Percentiles rank a stretch among this genome's conserved stretches.
Conservation (phyloP, 2,797 vertebrate species). For the Ptychobarbus kaznakovi region DNA sequence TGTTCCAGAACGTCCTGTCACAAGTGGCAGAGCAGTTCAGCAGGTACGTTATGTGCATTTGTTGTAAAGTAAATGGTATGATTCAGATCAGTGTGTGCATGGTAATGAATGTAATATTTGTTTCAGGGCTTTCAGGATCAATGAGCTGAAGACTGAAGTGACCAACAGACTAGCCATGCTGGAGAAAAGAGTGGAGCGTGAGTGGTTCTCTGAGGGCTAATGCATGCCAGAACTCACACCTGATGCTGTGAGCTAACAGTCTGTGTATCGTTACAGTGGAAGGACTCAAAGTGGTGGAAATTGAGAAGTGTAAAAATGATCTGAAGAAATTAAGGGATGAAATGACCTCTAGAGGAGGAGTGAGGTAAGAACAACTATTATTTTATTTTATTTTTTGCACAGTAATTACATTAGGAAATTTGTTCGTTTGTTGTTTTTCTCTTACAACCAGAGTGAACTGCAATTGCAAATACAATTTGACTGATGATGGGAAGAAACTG, state of each 20-base stretch:
- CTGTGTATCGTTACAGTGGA: constrained; percentile 80
- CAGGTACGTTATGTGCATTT: constrained; percentile 77
- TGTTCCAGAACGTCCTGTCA: constrained; percentile 89
- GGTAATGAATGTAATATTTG: background rate
- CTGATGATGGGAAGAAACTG: constrained; percentile 86
- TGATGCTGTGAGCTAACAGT: background rate
- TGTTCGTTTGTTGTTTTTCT: background rate
- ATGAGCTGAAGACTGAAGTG: constrained; percentile 93
- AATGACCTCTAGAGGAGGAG: constrained; percentile 86
- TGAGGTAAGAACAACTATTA: constrained; percentile 76
- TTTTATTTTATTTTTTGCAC: background rate
- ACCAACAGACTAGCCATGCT: constrained; percentile 90
- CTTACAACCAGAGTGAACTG: constrained; percentile 81
- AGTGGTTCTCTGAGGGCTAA: background rate
- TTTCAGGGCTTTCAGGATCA: constrained; percentile 92
- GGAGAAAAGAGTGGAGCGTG: constrained; percentile 90
- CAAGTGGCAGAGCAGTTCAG: constrained; percentile 95
- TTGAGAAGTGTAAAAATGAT: constrained; percentile 97
- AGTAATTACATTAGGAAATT: background rate
- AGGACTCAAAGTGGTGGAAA: constrained; percentile 94
- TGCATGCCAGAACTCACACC: background rate
- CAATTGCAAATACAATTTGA: constrained; percentile 90
- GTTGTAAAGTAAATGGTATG: background rate
- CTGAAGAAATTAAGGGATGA: constrained; percentile 94
- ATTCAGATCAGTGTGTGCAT: background rate